Evolutionary conservation across 2,888 invertebrate genomes (phyloP).

Genomic region (Deroplatys truncata): DNA sequence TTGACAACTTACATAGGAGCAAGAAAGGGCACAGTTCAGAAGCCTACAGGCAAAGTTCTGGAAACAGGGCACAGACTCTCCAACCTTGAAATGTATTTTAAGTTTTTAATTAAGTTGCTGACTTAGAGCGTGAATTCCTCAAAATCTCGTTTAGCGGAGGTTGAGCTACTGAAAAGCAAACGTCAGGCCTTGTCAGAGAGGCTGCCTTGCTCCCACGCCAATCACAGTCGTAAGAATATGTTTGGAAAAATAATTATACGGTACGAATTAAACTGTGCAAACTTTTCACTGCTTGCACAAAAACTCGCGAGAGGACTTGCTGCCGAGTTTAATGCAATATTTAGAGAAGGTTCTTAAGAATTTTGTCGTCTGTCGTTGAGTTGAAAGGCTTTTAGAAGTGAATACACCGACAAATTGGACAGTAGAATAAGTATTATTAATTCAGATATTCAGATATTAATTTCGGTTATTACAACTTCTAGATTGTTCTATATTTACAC

Average conservation of each 20-base stretch:
- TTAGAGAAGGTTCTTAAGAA: not conserved
- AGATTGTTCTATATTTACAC: no score
- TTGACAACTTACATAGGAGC: not conserved
- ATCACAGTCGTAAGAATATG: not conserved
- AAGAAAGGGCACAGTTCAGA: not conserved
- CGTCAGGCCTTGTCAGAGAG: not conserved
- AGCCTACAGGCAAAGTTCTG: not conserved
- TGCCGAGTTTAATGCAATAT: not conserved
- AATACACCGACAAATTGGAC: not conserved
- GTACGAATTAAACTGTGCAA: not conserved
- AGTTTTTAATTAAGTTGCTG: slow-evolving; percentile 15
- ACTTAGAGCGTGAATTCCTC: slow-evolving; percentile 11
- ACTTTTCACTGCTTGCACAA: not conserved
- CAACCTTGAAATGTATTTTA: not conserved
- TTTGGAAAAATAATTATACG: not conserved
- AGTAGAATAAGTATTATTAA: not conserved
- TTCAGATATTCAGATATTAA: no score
- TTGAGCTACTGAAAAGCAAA: slow-evolving; percentile 15
- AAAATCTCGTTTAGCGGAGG: slow-evolving; percentile 5
- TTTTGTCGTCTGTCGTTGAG: not conserved
- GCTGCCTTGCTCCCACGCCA: not conserved
- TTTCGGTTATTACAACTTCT: no score
- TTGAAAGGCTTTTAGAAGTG: not conserved
- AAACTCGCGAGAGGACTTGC: not conserved
- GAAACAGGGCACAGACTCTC: not conserved